These are phyloP conservation scores for Apocheima hispidaria DNA, from an alignment of 2,888 invertebrate species.

Conservation along the genomic window DNA sequence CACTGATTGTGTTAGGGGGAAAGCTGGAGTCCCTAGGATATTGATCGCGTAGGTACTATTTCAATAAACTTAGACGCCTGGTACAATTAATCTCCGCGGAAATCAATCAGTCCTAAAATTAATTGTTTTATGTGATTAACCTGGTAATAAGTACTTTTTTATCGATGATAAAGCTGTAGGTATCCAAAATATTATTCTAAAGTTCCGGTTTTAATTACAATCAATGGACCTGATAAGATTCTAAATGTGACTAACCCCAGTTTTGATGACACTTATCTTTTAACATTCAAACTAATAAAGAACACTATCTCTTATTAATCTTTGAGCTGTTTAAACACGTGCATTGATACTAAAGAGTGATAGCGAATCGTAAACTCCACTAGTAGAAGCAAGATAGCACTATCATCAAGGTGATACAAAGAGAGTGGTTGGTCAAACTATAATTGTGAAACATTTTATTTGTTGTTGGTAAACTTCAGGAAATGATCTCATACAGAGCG, in stretches of 20 bases:
- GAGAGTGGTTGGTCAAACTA: slow-evolving; percentile 66
- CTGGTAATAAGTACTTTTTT: not conserved
- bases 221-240: not conserved
- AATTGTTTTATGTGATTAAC: not conserved
- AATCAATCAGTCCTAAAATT: too few relatives aligned
- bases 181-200: not conserved
- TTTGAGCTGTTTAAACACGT: slow-evolving; percentile 72
- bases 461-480: slow-evolving; percentile 59
- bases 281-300: slow-evolving; percentile 9
- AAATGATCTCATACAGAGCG: slow-evolving; percentile 70
- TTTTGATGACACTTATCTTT: not conserved
- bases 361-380: slow-evolving; percentile 52
- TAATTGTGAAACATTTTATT: slow-evolving; percentile 71
- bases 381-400: slow-evolving; percentile 60
- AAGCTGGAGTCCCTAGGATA: too few relatives aligned
- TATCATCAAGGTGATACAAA: slow-evolving; percentile 72
- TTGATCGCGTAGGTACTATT: too few relatives aligned
- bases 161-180: not conserved
- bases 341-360: slow-evolving; percentile 63
- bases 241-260: slow-evolving; percentile 2
- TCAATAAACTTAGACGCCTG: too few relatives aligned
- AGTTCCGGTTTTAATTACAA: not conserved
- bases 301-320: slow-evolving; percentile 51
- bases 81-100: too few relatives aligned
- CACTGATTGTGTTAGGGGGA: too few relatives aligned